Evolutionary conservation across 2,113 vertebrate genomes (phyloP), one percentile per base, ranked within the genome.

Genomic region (rabbit (Oryctolagus cuniculus)): DNA sequence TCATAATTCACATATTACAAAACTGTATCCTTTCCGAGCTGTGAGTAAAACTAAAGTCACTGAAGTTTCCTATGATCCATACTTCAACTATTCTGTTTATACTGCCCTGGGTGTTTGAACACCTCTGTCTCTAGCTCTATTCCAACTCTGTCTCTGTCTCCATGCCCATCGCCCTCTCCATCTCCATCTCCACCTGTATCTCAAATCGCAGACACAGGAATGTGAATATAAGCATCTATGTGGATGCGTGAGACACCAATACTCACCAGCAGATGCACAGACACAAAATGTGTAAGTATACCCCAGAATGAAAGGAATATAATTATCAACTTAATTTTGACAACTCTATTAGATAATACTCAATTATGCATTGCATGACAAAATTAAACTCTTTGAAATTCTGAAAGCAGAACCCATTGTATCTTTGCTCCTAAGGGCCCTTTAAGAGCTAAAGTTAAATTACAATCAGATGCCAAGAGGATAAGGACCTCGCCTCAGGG

Each of bases 401-500:
- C 61, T 73, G 73, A 93, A 95, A 96, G 70, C 78, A 79, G 19
- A 79, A 93, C 61, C 61, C 81, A 87, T 79, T 93, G 88, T 58
- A 72, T 95, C 89, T 94, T 82, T 93, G 80, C 31, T 96, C 93
- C 82, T 87, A 63, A 21, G 79, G 96, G 97, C 96, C 97, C 97
- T 98, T 98, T 98, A 97, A 98, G 98, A 98, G 97, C 93, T 95
- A 95, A 97, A 95, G 98, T 98, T 98, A 98, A 98, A 98, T 98
- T 98, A 97, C 98, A 98, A 98, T 98, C 97, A 97, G 97, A 98
- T 98, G 98, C 98, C 97, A 97, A 95, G 97, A 98, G 96, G 98
- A 97, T 98, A 98, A 98, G 97, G 98, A 97, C 97, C 97, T 98
- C 85, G 91, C 97, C 97, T 97, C 85, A 80, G 98, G 98, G 97